Evolutionary conservation across 2,113 vertebrate genomes (phyloP).

Genomic region (Trematomus loennbergii): DNA sequence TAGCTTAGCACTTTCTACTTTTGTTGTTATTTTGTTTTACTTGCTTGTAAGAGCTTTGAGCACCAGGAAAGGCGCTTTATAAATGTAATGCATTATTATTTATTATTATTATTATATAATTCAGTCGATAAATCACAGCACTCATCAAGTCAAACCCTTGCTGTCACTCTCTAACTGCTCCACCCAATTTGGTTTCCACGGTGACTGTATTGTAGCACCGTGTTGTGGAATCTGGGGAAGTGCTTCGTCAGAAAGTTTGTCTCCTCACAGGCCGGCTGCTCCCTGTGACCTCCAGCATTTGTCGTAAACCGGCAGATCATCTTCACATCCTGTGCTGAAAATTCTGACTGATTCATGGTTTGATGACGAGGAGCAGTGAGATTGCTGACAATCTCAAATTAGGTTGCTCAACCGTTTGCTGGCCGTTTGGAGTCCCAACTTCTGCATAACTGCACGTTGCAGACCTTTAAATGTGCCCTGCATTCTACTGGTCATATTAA

Average conservation of each 20-base stretch:
- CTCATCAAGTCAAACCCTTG: constrained; percentile 26
- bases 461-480: background rate
- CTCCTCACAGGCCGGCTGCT: constrained; percentile 7
- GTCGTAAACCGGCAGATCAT: constrained; percentile 50
- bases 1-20: no score
- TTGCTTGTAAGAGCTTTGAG: no score
- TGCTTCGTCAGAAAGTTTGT: constrained; percentile 42
- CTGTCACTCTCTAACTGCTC: constrained; percentile 37
- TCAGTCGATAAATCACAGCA: constrained; percentile 25
- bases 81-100: no score
- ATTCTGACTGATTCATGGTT: constrained; percentile 56
- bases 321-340: constrained; percentile 73
- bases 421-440: constrained; percentile 21
- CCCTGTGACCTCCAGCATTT: constrained; percentile 40
- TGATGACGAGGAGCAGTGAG: constrained; percentile 35
- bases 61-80: no score
- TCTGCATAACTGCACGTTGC: constrained; percentile 34
- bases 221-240: constrained; percentile 76
- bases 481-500: background rate
- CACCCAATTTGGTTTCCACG: constrained; percentile 63
- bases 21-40: no score
- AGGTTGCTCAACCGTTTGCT: constrained; percentile 51
- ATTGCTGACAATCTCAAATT: constrained; percentile 57
- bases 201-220: constrained; percentile 62
- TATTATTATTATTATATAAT: no score